Base-by-base conservation (phyloP, 2,888 invertebrate species). In the Portevinia maculata region DNA sequence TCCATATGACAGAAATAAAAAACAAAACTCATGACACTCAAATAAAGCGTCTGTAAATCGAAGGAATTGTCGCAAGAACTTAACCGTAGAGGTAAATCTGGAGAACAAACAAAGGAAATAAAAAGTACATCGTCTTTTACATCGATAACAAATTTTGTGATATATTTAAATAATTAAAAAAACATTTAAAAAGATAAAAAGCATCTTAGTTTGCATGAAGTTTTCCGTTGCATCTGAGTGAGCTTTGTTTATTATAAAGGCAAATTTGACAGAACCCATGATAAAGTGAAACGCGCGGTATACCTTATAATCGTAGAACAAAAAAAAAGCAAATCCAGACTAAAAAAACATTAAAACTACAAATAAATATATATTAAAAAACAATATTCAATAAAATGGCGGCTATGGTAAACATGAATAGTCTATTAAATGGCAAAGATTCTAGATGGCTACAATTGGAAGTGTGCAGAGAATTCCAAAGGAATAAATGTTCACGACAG, bases 361-460 rank as follows among this genome's bases (percentile, higher is more conserved):
- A 48, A 60, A 46, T 64, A 41, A 67, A 60, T 21, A 39, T 65
- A 17, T 8, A 52, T 4, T 28, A 65, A 64, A 71, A 57, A 21
- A 57, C 11, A 59, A 64, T 55, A 24, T 48, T 15, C 1, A 17
- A 74, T 21, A 86, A 87, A 85, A 93, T 93, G 93, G 93, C 93
- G 94, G 96, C 96, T 92, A 97, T 97, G 96, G 97, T 97, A 92
- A 97, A 96, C 93, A 96, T 97, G 96, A 97, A 97, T 93, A 98
- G 97, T 93, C 94, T 98, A 90, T 94, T 98, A 90, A 98, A 97
- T 93, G 98, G 97, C 91, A 99, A 99, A 93, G 99, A 99, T 94
- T 99, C 99, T 88, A 96, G 99, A 91, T 99, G 99, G 99, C 94
- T 99, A 89, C 99, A 99, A 92, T 94, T 99, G 91, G 99, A 99